Evolutionary conservation across 2,888 invertebrate genomes (phyloP), one percentile per base, ranked within the genome.

Genomic region (Homarus gammarus): DNA sequence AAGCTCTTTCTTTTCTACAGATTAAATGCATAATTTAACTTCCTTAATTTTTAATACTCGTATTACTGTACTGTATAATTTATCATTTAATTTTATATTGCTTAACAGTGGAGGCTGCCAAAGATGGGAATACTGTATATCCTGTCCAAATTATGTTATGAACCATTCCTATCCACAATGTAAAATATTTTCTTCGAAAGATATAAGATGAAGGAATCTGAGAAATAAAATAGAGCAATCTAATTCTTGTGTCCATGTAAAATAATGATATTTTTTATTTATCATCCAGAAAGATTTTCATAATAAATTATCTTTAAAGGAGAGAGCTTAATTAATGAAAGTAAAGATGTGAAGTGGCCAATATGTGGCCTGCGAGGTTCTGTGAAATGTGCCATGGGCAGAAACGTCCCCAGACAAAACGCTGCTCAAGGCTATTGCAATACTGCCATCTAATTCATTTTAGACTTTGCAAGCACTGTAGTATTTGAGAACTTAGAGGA

Each of bases 361-460:
- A 64, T 27, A n/a, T 27, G 22, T 64, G 64, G 64, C 64, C 64
- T 64, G 64, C 64, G 64, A 64, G 64, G 64, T 64, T 64, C 64
- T 27, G n/a, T 64, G 64, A n/a, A 64, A 64, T 27, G 27, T 27
- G 27, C 64, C 64, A 27, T 64, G n/a, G 64, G 64, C 64, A 64
- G 64, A 64, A 64, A 64, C 27, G 27, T 27, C 64, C 64, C 64
- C 27, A 64, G 5, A 64, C 27, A 22, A 64, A 27, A 64, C 12
- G 64, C 64, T 64, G 27, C 64, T 64, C 64, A 64, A 27, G 64
- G 64, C 64, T 27, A 64, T 64, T 64, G 64, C 64, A 64, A 64
- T 8, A 44, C 56, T 64, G 27, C 22, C 27, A 64, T 27, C 22
- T 64, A 27, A 64, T 27, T 27, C 6, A 64, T 64, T 64, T 64